These are phyloP conservation scores for Acanthis flammea DNA, from an alignment of 2,797 vertebrate species.

Conservation along the genomic window DNA sequence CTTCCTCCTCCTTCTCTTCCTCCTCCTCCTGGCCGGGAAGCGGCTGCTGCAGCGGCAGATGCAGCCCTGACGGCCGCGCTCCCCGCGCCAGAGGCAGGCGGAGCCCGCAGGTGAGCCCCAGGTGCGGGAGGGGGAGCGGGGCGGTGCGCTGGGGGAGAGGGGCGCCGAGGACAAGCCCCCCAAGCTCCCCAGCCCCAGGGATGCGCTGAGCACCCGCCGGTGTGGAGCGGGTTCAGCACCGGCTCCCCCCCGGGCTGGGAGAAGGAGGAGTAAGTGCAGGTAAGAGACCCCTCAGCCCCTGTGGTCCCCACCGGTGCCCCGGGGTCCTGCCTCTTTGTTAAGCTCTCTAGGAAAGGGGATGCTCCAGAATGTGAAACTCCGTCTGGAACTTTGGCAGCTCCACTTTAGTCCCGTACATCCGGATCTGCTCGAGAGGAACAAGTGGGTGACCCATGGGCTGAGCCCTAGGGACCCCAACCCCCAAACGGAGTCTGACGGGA, in stretches of 20 bases:
- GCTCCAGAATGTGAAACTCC: neutral
- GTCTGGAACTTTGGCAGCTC: neutral
- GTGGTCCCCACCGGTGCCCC: fast-evolving
- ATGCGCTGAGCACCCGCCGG: neutral
- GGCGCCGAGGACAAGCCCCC: neutral
- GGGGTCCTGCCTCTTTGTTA: neutral
- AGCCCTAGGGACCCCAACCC: neutral
- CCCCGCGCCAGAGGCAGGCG: neutral
- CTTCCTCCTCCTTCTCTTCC: neutral
- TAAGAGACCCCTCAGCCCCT: neutral
- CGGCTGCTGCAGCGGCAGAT: constrained; percentile 42
- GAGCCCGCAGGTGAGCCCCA: constrained; percentile 36
- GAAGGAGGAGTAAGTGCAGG: neutral
- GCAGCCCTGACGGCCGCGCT: constrained; percentile 11
- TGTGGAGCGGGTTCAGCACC: too few species aligned
- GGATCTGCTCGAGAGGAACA: neutral
- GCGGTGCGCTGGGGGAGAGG: neutral
- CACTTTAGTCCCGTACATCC: neutral
- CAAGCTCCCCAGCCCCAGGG: neutral
- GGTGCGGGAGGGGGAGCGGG: neutral
- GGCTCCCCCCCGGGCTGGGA: neutral
- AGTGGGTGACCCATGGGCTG: neutral
- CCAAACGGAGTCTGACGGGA: neutral
- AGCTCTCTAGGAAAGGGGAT: neutral
- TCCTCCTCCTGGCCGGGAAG: constrained; percentile 4